These are phyloP conservation scores for Strix uralensis DNA, from an alignment of 2,113 vertebrate genomes.

Conservation along the genomic window DNA sequence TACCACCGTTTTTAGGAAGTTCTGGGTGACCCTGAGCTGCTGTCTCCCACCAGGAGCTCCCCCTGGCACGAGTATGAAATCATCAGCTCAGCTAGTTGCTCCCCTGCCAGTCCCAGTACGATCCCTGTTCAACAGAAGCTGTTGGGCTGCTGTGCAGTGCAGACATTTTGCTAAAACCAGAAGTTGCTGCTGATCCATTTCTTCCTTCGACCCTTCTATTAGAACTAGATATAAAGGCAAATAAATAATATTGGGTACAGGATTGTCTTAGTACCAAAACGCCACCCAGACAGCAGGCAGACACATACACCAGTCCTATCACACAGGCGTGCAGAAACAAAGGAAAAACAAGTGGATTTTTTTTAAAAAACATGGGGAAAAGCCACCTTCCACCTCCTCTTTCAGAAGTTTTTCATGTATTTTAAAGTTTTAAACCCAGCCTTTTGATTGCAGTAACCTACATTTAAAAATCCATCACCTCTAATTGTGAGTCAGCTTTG, in stretches of 20 bases:
- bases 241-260: not conserved
- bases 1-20: not conserved
- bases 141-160: not conserved
- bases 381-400: not conserved
- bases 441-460: not conserved
- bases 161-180: not conserved
- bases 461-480: not conserved
- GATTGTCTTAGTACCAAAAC: not conserved
- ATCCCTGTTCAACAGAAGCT: not conserved
- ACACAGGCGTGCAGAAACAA: not conserved
- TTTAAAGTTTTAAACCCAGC: not conserved
- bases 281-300: not conserved
- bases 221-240: not conserved
- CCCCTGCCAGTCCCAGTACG: rapidly evolving
- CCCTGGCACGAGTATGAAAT: rapidly evolving
- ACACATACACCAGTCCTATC: not conserved
- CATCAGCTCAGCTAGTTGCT: not conserved
- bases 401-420: not conserved
- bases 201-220: not conserved
- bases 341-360: not conserved
- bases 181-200: not conserved
- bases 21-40: not conserved
- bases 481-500: not conserved
- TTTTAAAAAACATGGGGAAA: not conserved
- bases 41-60: not conserved